Percentiles rank a stretch among this genome's conserved stretches.
Evolutionary conservation across 2,888 invertebrate species (phyloP).

Genomic region (Agrochola lota): DNA sequence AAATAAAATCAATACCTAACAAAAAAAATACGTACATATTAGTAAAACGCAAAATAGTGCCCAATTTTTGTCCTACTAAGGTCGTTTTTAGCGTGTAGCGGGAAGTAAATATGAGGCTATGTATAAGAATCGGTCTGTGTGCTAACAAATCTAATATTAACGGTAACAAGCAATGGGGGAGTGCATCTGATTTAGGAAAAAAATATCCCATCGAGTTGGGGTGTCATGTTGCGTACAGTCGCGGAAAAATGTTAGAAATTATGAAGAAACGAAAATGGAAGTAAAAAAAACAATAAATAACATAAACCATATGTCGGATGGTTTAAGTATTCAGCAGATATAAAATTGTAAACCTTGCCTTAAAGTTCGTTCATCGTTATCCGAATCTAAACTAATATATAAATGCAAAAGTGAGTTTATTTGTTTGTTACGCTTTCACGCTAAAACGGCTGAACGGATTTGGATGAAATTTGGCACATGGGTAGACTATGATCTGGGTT

Average conservation of each 20-base stretch:
- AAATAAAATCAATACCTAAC: constrained; percentile 55
- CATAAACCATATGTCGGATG: too few species aligned
- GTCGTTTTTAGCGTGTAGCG: constrained; percentile 32
- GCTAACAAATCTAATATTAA: constrained; percentile 84
- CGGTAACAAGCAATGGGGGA: constrained; percentile 83
- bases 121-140: constrained; percentile 67
- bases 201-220: constrained; percentile 75
- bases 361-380: too few species aligned
- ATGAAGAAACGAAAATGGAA: neutral
- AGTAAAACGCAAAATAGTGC: neutral
- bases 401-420: too few species aligned
- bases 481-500: too few species aligned
- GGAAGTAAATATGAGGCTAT: constrained; percentile 53
- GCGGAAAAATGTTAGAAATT: neutral
- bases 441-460: too few species aligned
- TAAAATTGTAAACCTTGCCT: neutral
- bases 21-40: constrained; percentile 5
- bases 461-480: too few species aligned
- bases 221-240: constrained; percentile 75
- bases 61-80: neutral
- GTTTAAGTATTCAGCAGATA: neutral
- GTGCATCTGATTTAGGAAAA: constrained; percentile 83
- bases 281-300: too few species aligned
- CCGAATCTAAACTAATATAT: too few species aligned
- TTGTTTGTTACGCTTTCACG: too few species aligned